These are phyloP conservation scores for Myotis davidii DNA, from an alignment of 2,113 vertebrate genomes.

Conservation along the genomic window DNA sequence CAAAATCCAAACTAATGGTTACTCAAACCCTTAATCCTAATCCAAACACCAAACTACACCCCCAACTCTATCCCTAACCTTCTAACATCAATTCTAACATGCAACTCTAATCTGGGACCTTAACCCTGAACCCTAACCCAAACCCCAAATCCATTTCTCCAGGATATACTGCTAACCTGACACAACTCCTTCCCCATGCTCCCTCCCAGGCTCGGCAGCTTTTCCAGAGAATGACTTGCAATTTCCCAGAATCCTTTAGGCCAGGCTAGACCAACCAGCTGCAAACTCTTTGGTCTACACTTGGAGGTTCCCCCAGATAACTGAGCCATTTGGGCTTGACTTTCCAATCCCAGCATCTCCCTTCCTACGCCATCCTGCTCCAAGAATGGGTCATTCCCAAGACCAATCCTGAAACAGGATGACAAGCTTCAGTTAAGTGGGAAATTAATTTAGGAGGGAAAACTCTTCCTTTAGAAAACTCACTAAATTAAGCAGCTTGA, in stretches of 20 bases:
- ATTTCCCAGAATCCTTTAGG: not conserved
- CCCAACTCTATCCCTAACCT: not conserved
- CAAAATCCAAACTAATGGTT: not conserved
- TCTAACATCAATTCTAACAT: not conserved
- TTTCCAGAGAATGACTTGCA: not conserved
- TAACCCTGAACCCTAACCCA: not conserved
- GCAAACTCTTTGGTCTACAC: not conserved
- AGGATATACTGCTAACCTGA: not conserved
- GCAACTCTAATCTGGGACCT: not conserved
- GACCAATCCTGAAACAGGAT: not conserved
- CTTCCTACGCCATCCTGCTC: not conserved
- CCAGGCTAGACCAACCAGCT: not conserved
- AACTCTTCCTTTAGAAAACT: not conserved
- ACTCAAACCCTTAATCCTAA: not conserved
- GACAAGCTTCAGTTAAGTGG: not conserved
- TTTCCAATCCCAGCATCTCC: not conserved
- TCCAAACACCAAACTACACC: not conserved
- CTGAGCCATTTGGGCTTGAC: not conserved
- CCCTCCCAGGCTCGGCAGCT: not conserved
- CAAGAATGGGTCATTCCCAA: not conserved
- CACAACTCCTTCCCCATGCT: not conserved
- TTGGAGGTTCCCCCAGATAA: not conserved
- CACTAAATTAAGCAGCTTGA: not conserved
- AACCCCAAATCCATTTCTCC: not conserved
- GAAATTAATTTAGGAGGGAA: not conserved